phyloP scores from a whole-genome alignment of 1,140 invertebrate genomes.

The Gyrodactylus salaris region DNA sequence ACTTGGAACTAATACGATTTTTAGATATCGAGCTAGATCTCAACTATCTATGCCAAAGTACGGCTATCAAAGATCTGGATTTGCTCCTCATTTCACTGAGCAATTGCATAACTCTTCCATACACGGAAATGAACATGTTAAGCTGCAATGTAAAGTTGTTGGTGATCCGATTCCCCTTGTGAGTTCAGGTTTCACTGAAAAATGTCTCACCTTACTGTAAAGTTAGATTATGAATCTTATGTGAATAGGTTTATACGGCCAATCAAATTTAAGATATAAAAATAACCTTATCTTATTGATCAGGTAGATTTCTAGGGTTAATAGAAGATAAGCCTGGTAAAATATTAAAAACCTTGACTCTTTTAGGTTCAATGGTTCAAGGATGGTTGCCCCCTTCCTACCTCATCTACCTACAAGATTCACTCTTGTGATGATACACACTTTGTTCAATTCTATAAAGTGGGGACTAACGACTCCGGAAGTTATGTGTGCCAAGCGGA shows the following conservation, averaged over 20 bases:
- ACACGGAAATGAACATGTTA: not conserved
- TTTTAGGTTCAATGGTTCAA: not conserved
- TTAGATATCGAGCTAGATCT: not conserved
- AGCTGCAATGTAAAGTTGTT: constrained; percentile 4
- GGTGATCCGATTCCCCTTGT: not conserved
- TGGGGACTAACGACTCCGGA: not conserved
- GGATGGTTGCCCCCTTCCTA: not conserved
- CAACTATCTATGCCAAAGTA: not conserved
- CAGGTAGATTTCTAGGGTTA: too few species aligned
- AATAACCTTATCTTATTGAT: too few species aligned
- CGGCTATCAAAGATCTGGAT: not conserved
- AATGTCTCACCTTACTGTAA: too few species aligned
- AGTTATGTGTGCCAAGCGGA: not conserved
- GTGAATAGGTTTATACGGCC: too few species aligned
- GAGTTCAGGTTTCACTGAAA: not conserved
- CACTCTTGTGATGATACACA: not conserved
- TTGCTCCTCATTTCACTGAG: not conserved
- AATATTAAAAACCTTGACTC: too few species aligned
- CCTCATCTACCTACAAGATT: not conserved
- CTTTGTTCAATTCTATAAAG: not conserved
- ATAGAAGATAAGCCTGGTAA: too few species aligned
- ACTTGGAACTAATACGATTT: too few species aligned
- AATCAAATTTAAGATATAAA: too few species aligned
- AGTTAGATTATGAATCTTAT: too few species aligned
- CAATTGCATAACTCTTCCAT: not conserved